Base-by-base conservation (phyloP, 1,140 invertebrate genomes). In the Holcopasites calliopsidis region DNA sequence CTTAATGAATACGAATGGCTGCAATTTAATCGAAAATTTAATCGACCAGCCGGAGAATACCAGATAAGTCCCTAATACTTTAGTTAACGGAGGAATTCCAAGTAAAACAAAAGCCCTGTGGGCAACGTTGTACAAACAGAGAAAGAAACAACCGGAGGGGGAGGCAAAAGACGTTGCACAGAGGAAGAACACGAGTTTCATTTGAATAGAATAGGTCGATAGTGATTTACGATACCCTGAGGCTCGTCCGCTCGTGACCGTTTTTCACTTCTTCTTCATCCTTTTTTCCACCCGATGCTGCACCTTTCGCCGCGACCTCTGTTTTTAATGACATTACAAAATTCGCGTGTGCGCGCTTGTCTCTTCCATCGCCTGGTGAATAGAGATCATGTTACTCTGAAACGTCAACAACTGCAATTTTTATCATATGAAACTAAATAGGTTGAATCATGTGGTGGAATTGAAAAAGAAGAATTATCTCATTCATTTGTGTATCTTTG, bases 181-280 rank as follows among this genome's bases (percentile, higher is more conserved):
- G 64, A 82, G 80, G 79, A 69, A 82, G 78, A 85, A 79, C 74
- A 77, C 85, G 86, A 80, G 85, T 88, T 87, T 86, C 88, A 90
- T 89, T 90, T 90, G 88, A 90, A 90, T 90, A 89, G 89, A 90
- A 90, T 90, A 87, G 89, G 80, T 80, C 79, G 86, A 88, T 89
- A 87, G 85, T 88, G 88, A 89, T 90, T 90, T 90, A 90, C 86
- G 87, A 87, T 86, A 86, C 81, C 77, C 62, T 79, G 76, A 18
- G 72, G 65, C 71, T 82, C 76, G 79, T 76, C 58, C 78, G 81
- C 80, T 85, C 85, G 86, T 88, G 83, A 88, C 85, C 76, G 81
- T 85, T 90, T 88, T 88, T 80, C 85, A 84, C 84, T 85, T 87
- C 80, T 85, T 86, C 76, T 80, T 74, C 66, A 52, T 76, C 33